These are phyloP conservation scores for Timandra comae DNA, from an alignment of 2,888 invertebrate genomes.

Conservation along the genomic window DNA sequence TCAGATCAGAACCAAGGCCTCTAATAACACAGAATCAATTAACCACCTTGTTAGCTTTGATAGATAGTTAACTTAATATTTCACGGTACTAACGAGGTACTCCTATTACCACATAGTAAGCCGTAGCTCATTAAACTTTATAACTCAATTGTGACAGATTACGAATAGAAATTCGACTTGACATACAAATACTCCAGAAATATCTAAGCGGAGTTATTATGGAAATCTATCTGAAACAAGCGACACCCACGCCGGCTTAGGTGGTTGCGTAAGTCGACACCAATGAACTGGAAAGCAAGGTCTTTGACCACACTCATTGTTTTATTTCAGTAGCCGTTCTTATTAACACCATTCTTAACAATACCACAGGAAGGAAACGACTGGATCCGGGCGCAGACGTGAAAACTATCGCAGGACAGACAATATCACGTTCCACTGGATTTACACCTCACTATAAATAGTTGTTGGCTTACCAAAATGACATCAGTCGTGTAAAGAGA, in stretches of 20 bases:
- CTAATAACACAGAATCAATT: slow-evolving; percentile 54
- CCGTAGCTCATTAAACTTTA: no score
- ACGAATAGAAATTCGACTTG: no score
- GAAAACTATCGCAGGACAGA: slow-evolving; percentile 66
- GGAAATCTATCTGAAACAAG: slow-evolving; percentile 49
- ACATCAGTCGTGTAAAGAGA: slow-evolving; percentile 62
- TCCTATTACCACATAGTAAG: no score
- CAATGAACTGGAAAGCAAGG: slow-evolving; percentile 75
- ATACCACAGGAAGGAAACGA: slow-evolving; percentile 74
- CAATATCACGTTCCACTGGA: slow-evolving; percentile 63
- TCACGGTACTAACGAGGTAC: slow-evolving; percentile 7
- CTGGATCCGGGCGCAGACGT: slow-evolving; percentile 50
- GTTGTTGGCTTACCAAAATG: slow-evolving; percentile 59
- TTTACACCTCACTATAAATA: slow-evolving; percentile 68
- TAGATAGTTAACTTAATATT: slow-evolving; percentile 30
- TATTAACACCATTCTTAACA: slow-evolving; percentile 69
- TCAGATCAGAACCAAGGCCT: slow-evolving; percentile 58
- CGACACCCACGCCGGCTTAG: slow-evolving; percentile 45
- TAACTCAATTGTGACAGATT: no score
- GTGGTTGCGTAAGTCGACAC: slow-evolving; percentile 61
- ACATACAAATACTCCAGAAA: no score
- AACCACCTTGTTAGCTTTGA: slow-evolving; percentile 40
- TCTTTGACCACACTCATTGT: slow-evolving; percentile 66
- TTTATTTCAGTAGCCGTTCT: slow-evolving; percentile 62
- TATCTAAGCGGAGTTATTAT: slow-evolving; percentile 23